These are phyloP conservation scores for Chirona hameri DNA, from an alignment of 2,888 invertebrate species.

Conservation along the genomic window DNA sequence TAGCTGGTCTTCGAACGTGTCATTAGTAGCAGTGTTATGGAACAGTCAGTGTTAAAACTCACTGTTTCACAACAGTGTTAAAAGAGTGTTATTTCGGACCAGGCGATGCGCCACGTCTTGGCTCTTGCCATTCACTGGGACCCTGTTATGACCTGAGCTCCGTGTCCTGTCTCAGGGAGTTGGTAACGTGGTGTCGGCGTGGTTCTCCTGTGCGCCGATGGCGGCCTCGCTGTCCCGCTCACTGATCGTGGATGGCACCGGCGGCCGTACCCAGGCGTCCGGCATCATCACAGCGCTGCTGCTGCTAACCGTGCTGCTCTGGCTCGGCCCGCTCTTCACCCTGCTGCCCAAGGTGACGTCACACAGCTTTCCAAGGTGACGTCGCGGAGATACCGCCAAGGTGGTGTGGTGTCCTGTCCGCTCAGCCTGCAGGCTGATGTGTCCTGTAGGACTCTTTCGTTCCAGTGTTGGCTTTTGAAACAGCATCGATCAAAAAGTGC, in stretches of 20 bases:
- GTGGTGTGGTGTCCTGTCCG: neutral
- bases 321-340: constrained; percentile 85
- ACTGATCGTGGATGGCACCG: constrained; percentile 77
- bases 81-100: no score
- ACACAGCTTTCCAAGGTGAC: constrained; percentile 11
- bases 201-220: constrained; percentile 47
- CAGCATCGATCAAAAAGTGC: neutral
- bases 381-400: neutral
- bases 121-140: neutral
- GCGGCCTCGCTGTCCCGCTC: constrained; percentile 63
- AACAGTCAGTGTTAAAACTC: no score
- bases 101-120: no score
- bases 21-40: no score
- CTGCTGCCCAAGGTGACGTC: constrained; percentile 67
- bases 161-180: constrained; percentile 57
- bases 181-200: constrained; percentile 62
- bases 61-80: no score
- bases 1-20: no score
- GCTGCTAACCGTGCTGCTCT: constrained; percentile 72
- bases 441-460: neutral
- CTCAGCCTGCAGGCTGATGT: neutral
- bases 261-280: constrained; percentile 80
- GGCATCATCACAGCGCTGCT: constrained; percentile 72
- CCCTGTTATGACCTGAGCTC: no score
- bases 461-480: neutral